Base-by-base conservation (phyloP, 1,140 invertebrate genomes). In the Marisa cornuarietis region DNA sequence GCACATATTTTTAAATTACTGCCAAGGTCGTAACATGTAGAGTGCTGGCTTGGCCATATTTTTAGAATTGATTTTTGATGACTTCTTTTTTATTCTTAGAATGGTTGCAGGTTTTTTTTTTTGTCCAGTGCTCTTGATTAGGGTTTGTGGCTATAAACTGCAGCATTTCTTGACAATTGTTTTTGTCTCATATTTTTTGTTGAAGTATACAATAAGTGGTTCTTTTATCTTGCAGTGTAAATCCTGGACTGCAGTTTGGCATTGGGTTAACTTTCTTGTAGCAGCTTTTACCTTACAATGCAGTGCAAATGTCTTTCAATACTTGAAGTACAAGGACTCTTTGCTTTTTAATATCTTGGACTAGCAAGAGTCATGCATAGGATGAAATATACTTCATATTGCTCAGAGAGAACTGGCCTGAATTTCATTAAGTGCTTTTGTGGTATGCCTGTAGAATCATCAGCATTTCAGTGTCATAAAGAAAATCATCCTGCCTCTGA, bases 211-310 rank as follows among this genome's bases (percentile, higher is more conserved):
- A 42, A 2, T 20, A 18, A 76, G 69, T 24, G 61, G 78, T 83
- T 13, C 72, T 78, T n/a, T 83, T 79, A n/a, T 65, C 71, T 82
- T 85, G 71, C 81, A 86, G 85, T 80, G 82, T 92, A 14, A 92
- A 93, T 74, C 91, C 92, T 8, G 94, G 94, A 5, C 88, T 95
- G 65, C 94, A 95, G 88, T 93, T 95, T 88, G 95, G 95, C 16
- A 91, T 95, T 81, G 95, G 94, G 31, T 92, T 95, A 0, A 92
- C 93, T 83, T 95, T 95, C 89, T 90, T 94, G 51, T 94, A 79
- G 78, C 76, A 77, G 16, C 13, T 13, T 69, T 69, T 2, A 24
- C 13, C 66, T 20, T 26, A 49, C 49, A 26, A 10, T 20, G 49
- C 69, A 42, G 69, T 5, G 31, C 49, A 42, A 49, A 71, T 42